phyloP scores from a whole-genome alignment of 2,113 vertebrate species.

The Lepus timidus region DNA sequence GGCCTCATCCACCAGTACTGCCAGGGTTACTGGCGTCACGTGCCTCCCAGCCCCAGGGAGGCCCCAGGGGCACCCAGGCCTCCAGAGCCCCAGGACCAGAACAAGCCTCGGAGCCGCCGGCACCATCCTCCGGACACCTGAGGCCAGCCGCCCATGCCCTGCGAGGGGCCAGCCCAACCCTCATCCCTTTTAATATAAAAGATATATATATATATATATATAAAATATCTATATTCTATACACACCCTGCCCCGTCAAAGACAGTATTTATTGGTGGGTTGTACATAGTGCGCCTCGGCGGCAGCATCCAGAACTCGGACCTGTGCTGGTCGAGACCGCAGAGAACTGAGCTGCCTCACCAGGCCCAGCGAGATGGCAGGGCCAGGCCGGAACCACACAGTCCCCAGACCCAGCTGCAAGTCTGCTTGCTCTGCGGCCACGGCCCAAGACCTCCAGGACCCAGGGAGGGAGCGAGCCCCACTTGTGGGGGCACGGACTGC shows the following conservation, averaged over 20 bases:
- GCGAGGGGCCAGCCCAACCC: slow-evolving; percentile 77
- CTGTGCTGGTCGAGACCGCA: slow-evolving; percentile 54
- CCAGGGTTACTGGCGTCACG: slow-evolving; percentile 97
- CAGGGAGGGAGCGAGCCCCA: background rate
- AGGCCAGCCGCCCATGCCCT: slow-evolving; percentile 86
- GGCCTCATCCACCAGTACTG: slow-evolving; percentile 99
- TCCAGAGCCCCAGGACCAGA: slow-evolving; percentile 96
- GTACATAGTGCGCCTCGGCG: slow-evolving; percentile 89
- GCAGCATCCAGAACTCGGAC: slow-evolving; percentile 28
- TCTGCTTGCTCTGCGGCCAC: background rate
- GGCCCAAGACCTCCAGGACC: background rate
- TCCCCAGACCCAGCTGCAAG: slow-evolving; percentile 54
- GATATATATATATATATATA: slow-evolving; percentile 88
- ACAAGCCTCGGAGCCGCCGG: slow-evolving; percentile 97
- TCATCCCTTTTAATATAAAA: slow-evolving; percentile 91
- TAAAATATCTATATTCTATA: slow-evolving; percentile 81
- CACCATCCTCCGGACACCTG: slow-evolving; percentile 96
- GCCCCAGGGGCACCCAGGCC: slow-evolving; percentile 89
- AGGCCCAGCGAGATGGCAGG: slow-evolving; percentile 2
- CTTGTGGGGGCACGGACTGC: background rate
- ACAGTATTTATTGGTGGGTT: slow-evolving; percentile 96
- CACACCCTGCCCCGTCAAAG: slow-evolving; percentile 74
- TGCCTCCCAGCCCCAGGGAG: slow-evolving; percentile 89
- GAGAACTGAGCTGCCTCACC: background rate
- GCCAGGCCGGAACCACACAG: slow-evolving; percentile 45